Percentiles rank a stretch among this genome's conserved stretches.
These are phyloP conservation scores for Flexamia atlantica DNA, from an alignment of 2,888 invertebrate species.

Conservation along the genomic window DNA sequence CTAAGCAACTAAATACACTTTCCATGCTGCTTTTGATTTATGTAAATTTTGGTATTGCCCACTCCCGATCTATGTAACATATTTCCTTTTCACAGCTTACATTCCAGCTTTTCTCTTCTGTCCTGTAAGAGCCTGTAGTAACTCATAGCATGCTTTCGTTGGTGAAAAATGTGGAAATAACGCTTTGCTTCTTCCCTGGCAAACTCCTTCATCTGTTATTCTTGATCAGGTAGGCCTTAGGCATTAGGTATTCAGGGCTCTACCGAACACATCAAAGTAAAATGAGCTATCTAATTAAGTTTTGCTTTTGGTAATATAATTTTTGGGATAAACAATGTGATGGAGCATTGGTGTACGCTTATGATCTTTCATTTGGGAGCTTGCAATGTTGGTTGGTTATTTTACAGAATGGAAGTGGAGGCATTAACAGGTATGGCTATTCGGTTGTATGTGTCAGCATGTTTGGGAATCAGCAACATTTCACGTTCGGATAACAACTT, in stretches of 20 bases:
- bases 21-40: neutral
- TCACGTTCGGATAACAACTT: slow-evolving; percentile 2
- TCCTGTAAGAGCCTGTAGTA: slow-evolving; percentile 17
- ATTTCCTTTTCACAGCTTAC: neutral
- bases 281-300: slow-evolving; percentile 7
- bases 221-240: slow-evolving; percentile 42
- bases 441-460: slow-evolving; percentile 39
- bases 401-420: slow-evolving; percentile 42
- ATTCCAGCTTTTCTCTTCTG: neutral
- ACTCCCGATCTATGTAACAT: neutral
- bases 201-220: slow-evolving; percentile 5
- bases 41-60: neutral
- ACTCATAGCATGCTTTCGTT: slow-evolving; percentile 7
- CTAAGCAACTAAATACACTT: no score
- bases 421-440: slow-evolving; percentile 38
- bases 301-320: neutral
- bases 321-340: neutral
- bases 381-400: slow-evolving; percentile 10
- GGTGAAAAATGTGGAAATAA: neutral
- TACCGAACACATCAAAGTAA: neutral
- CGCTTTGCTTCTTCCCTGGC: slow-evolving; percentile 32
- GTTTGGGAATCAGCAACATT: slow-evolving; percentile 12
- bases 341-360: slow-evolving; percentile 9
- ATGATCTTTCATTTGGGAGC: slow-evolving; percentile 6
- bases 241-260: neutral